phyloP scores from a whole-genome alignment of 2,797 vertebrate genomes.

The Peromyscus eremicus region DNA sequence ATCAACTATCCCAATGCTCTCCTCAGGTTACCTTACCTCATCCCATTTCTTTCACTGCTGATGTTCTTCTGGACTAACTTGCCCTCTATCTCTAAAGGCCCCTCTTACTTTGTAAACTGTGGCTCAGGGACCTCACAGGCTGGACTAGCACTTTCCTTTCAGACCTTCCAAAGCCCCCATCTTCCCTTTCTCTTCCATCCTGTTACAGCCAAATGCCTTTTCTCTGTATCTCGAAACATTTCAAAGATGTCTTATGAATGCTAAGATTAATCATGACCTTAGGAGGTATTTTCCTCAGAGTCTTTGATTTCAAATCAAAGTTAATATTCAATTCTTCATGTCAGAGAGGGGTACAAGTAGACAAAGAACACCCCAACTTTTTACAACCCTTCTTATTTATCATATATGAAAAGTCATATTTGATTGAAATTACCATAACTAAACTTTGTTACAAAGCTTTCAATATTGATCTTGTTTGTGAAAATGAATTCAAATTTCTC shows the following conservation, averaged over 20 bases:
- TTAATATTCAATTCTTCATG: background rate
- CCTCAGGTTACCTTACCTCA: background rate
- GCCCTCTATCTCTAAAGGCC: background rate
- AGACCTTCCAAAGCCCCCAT: background rate
- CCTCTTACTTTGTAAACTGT: background rate
- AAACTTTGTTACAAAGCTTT: background rate
- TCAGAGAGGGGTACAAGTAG: background rate
- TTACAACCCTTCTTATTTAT: background rate
- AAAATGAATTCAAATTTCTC: background rate
- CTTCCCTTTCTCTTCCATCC: background rate
- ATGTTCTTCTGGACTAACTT: constrained; percentile 19
- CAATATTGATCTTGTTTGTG: background rate
- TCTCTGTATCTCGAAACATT: background rate
- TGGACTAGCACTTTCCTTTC: background rate
- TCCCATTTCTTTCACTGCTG: background rate
- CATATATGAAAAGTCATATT: background rate
- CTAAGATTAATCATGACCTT: background rate
- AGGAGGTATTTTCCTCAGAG: constrained; percentile 14
- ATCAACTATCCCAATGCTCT: background rate
- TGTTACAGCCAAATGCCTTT: background rate
- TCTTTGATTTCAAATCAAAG: constrained; percentile 38
- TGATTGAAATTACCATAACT: background rate
- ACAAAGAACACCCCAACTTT: background rate
- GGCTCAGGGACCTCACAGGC: background rate
- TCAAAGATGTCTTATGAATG: background rate